phyloP scores from a whole-genome alignment of 2,888 invertebrate species.

The Entomobrya proxima region DNA sequence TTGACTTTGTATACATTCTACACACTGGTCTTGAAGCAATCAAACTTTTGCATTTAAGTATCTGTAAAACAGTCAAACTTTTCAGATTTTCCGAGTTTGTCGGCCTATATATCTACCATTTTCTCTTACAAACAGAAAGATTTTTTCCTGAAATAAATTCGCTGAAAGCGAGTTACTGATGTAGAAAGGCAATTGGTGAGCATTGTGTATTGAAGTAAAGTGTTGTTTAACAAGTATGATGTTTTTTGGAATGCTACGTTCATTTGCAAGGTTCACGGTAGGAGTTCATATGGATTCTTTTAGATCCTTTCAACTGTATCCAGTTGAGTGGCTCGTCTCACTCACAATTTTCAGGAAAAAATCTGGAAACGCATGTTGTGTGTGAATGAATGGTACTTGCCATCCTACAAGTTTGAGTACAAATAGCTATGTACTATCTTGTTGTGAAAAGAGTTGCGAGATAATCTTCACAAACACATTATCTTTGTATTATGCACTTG shows the following conservation, averaged over 20 bases:
- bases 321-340: background rate
- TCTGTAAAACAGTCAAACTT: slow-evolving; percentile 25
- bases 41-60: slow-evolving; percentile 5
- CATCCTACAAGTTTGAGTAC: background rate
- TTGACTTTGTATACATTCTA: no score
- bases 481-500: slow-evolving; percentile 22
- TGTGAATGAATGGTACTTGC: slow-evolving; percentile 7
- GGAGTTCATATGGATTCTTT: background rate
- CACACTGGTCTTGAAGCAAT: background rate
- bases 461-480: slow-evolving; percentile 8
- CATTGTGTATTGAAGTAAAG: slow-evolving; percentile 32
- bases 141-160: background rate
- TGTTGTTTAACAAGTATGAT: slow-evolving; percentile 29
- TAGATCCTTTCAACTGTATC: background rate
- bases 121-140: background rate
- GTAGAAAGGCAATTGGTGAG: slow-evolving; percentile 26
- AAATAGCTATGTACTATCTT: background rate
- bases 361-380: slow-evolving; percentile 7
- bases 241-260: background rate
- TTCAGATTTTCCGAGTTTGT: slow-evolving; percentile 10
- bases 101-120: slow-evolving; percentile 5
- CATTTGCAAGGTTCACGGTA: background rate
- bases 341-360: background rate
- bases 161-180: background rate
- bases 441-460: background rate